Percentiles rank a stretch among this genome's conserved stretches.
These are phyloP conservation scores for Protomyctophum bolini DNA, from an alignment of 2,113 vertebrate genomes.

Conservation along the genomic window DNA sequence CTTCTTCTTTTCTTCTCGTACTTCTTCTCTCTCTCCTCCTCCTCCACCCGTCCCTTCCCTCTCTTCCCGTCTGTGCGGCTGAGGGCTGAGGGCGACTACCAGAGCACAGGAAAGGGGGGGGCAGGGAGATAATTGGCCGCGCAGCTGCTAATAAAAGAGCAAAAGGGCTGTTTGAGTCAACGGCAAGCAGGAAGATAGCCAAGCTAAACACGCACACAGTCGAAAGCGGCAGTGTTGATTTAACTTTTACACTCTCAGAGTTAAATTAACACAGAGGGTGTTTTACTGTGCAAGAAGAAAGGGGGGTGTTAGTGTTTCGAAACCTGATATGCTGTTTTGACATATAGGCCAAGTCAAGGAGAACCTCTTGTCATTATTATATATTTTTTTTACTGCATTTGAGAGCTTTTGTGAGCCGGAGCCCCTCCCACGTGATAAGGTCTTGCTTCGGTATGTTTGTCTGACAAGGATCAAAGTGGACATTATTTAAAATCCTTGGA, in stretches of 20 bases:
- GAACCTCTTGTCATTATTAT: too few species aligned
- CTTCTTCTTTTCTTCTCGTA: constrained; percentile 12
- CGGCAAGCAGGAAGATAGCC: constrained; percentile 50
- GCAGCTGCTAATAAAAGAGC: constrained; percentile 81
- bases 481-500: background rate
- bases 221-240: too few species aligned
- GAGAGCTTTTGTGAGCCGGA: background rate
- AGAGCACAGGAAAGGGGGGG: constrained; percentile 79
- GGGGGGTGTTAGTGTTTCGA: too few species aligned
- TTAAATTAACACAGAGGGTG: too few species aligned
- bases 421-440: background rate
- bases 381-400: background rate
- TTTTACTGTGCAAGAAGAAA: too few species aligned
- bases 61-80: constrained; percentile 32
- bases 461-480: background rate
- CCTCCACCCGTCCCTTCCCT: constrained; percentile 9
- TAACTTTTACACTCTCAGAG: too few species aligned
- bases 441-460: background rate
- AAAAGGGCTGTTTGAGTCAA: constrained; percentile 60
- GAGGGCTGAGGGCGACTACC: constrained; percentile 25
- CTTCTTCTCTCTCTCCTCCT: background rate
- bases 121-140: constrained; percentile 77
- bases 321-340: too few species aligned
- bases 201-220: constrained; percentile 25
- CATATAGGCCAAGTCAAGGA: too few species aligned